phyloP scores from a whole-genome alignment of 2,113 vertebrate genomes.

The Oncorhynchus tshawytscha region DNA sequence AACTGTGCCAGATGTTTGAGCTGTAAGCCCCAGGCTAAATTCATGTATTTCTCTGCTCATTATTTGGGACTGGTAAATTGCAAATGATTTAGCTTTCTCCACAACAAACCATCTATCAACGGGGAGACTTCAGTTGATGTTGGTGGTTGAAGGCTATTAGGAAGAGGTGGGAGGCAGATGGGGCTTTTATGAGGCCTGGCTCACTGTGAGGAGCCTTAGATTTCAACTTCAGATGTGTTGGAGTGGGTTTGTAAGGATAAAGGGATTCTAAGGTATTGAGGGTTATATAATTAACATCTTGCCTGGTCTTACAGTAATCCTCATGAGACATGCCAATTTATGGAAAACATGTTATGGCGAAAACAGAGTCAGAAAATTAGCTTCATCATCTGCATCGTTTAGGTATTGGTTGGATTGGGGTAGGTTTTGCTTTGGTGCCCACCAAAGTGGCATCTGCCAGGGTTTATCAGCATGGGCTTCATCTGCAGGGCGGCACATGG shows the following conservation, averaged over 20 bases:
- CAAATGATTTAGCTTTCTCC: slow-evolving; percentile 35
- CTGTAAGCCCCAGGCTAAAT: slow-evolving; percentile 96
- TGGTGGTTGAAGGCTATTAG: neutral
- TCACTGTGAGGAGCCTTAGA: neutral
- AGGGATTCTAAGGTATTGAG: neutral
- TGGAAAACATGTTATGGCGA: slow-evolving; percentile 37
- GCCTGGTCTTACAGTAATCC: too few species aligned
- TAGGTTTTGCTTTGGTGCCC: slow-evolving; percentile 19
- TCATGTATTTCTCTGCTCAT: slow-evolving; percentile 92
- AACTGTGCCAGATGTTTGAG: slow-evolving; percentile 99
- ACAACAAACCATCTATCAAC: slow-evolving; percentile 48
- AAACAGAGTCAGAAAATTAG: slow-evolving; percentile 56
- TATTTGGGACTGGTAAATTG: slow-evolving; percentile 92
- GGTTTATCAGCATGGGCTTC: slow-evolving; percentile 58
- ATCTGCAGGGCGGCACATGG: slow-evolving; percentile 63
- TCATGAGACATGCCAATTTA: slow-evolving; percentile 16
- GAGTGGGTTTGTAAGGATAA: neutral
- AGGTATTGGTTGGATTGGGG: slow-evolving; percentile 18
- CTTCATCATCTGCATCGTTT: slow-evolving; percentile 57
- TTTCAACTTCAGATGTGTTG: neutral
- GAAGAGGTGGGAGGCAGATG: neutral
- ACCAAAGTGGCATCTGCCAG: slow-evolving; percentile 62
- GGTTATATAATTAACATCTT: neutral
- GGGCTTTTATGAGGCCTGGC: neutral
- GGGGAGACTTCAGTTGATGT: neutral